Conservation (phyloP, 2,797 vertebrate species). For the Sylvia borin region DNA sequence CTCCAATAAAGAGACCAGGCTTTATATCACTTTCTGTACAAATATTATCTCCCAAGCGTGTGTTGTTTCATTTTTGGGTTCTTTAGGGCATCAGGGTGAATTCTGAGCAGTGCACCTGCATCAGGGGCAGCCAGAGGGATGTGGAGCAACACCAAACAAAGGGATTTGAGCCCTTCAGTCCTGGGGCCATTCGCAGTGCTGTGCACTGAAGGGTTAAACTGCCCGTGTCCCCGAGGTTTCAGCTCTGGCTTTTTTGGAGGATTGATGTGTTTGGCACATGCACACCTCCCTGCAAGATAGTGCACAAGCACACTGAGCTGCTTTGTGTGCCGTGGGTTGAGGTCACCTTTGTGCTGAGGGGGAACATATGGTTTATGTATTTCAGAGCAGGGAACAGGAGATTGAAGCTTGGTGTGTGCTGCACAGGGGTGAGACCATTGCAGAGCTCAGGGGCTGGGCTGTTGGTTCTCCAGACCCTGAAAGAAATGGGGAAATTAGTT, state of each 20-base stretch:
- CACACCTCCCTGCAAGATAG: background rate
- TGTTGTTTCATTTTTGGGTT: background rate
- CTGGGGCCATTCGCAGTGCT: rapidly evolving
- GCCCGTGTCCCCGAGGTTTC: background rate
- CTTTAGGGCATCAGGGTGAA: background rate
- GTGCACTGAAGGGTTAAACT: background rate
- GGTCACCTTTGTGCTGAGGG: slow-evolving; percentile 25
- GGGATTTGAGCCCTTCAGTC: background rate
- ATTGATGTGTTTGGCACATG: slow-evolving; percentile 23
- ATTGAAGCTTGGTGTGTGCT: background rate
- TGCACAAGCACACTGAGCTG: background rate
- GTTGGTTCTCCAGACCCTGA: background rate
- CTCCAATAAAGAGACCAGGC: background rate
- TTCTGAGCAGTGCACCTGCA: background rate
- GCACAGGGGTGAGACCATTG: background rate
- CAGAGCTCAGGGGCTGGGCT: background rate
- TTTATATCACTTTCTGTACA: background rate
- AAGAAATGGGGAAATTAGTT: background rate
- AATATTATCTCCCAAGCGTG: too few relatives aligned
- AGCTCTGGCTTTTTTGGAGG: background rate
- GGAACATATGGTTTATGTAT: slow-evolving; percentile 30
- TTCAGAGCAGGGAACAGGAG: background rate
- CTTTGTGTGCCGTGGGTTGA: background rate
- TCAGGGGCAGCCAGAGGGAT: background rate
- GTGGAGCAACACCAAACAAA: background rate